These are phyloP conservation scores for Passer domesticus DNA, from an alignment of 2,113 vertebrate genomes.

Conservation along the genomic window DNA sequence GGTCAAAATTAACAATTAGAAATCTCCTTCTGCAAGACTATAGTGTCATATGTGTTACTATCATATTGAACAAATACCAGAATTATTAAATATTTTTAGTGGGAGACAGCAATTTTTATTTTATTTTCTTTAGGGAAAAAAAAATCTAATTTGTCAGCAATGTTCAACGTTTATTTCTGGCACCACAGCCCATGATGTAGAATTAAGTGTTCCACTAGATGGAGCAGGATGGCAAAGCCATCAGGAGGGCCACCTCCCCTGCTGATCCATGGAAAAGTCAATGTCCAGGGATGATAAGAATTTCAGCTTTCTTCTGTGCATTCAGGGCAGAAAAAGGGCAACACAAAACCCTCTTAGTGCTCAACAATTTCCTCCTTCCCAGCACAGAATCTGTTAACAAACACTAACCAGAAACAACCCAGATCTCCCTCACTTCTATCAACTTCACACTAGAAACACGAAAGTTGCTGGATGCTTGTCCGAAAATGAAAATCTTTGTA, in stretches of 20 bases:
- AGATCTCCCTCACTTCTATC: background rate
- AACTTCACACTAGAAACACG: background rate
- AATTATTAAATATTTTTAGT: background rate
- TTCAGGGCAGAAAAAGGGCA: background rate
- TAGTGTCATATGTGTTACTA: background rate
- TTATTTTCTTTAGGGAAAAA: background rate
- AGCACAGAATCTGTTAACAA: background rate
- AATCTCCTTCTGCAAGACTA: background rate
- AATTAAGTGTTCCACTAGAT: constrained; percentile 49
- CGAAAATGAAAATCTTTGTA: background rate
- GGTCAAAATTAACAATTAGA: background rate
- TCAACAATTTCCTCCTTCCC: background rate
- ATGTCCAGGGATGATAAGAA: background rate
- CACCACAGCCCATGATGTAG: background rate
- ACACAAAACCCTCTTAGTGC: background rate
- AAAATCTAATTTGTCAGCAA: background rate
- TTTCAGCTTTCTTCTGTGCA: background rate
- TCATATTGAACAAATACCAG: background rate
- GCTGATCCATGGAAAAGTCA: background rate
- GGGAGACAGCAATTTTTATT: background rate
- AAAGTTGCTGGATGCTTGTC: background rate
- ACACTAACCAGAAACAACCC: background rate
- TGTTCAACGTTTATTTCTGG: background rate
- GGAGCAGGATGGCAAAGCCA: constrained; percentile 46
- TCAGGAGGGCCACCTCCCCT: background rate